Percentiles rank a stretch among this genome's conserved stretches.
Evolutionary conservation across 2,797 vertebrate species (phyloP).

Genomic region (Esox lucius): DNA sequence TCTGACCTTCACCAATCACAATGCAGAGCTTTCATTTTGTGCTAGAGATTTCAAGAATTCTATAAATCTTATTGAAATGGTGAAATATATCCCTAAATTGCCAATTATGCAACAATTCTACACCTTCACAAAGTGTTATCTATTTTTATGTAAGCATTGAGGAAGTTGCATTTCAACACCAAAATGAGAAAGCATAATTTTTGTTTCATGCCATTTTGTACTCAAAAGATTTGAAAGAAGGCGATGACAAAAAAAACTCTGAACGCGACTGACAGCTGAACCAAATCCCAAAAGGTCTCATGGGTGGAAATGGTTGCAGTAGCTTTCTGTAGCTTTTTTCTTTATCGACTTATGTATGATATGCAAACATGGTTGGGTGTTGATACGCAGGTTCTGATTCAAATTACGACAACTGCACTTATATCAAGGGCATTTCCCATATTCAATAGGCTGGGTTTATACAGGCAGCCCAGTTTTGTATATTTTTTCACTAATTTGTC

Average conservation of each 20-base stretch:
- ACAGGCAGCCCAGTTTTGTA: no score
- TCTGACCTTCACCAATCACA: no score
- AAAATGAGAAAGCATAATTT: background rate
- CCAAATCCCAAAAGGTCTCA: background rate
- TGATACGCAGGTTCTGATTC: background rate
- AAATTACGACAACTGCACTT: background rate
- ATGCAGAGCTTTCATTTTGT: no score
- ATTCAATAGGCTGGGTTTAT: background rate
- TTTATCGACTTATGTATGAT: background rate
- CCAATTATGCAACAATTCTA: background rate
- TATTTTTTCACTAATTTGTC: no score
- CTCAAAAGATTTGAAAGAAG: background rate
- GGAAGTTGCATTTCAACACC: background rate
- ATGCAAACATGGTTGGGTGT: slow-evolving; percentile 1
- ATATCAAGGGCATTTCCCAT: background rate
- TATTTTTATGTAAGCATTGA: background rate
- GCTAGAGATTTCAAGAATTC: background rate
- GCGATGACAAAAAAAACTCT: background rate
- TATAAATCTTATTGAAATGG: background rate
- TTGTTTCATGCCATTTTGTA: background rate
- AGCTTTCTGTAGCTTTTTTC: background rate
- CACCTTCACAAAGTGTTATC: background rate
- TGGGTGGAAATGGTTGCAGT: background rate
- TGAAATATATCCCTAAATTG: background rate
- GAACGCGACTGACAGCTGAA: background rate